Percentiles rank a stretch among this genome's conserved stretches.
Evolutionary conservation across 2,113 vertebrate species (phyloP).

Genomic region (Cervus canadensis): DNA sequence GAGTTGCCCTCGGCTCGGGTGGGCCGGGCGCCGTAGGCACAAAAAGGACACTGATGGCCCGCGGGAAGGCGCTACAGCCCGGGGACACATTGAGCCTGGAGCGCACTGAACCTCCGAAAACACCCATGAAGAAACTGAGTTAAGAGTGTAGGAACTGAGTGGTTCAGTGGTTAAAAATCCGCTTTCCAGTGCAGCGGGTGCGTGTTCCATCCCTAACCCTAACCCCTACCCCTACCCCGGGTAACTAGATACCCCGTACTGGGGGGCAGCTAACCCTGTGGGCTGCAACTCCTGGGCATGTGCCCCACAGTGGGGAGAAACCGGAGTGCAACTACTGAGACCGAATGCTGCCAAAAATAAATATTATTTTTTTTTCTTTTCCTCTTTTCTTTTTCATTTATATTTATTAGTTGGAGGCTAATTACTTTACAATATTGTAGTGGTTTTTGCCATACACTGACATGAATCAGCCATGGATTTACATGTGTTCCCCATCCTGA

Average conservation of each 20-base stretch:
- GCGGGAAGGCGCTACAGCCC: not conserved
- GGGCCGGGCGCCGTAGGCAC: not conserved
- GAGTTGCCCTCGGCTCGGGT: not conserved
- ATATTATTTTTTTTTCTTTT: not conserved
- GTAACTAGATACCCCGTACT: not conserved
- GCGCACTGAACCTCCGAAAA: not conserved
- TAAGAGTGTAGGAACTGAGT: not conserved
- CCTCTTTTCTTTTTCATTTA: too few relatives aligned
- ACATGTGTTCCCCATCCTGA: too few relatives aligned
- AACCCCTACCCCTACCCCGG: not conserved
- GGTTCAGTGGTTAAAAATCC: not conserved
- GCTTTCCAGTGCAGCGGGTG: not conserved
- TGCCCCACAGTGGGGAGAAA: not conserved
- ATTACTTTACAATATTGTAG: too few relatives aligned
- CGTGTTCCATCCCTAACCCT: not conserved
- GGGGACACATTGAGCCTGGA: not conserved
- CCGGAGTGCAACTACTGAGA: not conserved
- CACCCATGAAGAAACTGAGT: not conserved
- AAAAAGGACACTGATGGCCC: not conserved
- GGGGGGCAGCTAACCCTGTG: not conserved
- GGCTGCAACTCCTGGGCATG: not conserved
- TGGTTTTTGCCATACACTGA: too few relatives aligned
- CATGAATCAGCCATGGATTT: too few relatives aligned
- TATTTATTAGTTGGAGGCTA: too few relatives aligned
- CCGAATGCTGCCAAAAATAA: not conserved